These are phyloP conservation scores for Amphipoea lucens DNA, from an alignment of 2,888 invertebrate species.

Conservation along the genomic window DNA sequence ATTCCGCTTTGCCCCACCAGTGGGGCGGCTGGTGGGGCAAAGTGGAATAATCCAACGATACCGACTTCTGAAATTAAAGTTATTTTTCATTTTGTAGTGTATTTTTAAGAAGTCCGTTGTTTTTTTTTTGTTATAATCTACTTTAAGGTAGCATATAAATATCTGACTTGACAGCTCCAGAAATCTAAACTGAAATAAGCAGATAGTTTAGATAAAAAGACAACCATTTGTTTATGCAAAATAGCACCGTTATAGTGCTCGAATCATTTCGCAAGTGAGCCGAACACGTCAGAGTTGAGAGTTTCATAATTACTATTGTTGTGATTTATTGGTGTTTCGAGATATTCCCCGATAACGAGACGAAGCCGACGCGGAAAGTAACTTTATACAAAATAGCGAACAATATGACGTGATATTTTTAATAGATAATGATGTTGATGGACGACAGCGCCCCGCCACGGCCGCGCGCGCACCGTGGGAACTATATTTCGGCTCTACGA, in stretches of 20 bases:
- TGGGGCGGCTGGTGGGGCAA: too few relatives aligned
- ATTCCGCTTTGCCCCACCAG: too few relatives aligned
- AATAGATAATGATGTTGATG: conserved; percentile 90
- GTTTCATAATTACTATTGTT: conserved; percentile 85
- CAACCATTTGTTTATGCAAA: conserved; percentile 66
- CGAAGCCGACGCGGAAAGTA: conserved; percentile 81
- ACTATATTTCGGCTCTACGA: conserved; percentile 86
- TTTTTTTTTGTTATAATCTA: neutral
- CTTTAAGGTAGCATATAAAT: neutral
- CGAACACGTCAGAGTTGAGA: conserved; percentile 68
- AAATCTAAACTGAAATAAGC: conserved; percentile 1
- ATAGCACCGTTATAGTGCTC: conserved; percentile 58
- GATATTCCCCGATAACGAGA: conserved; percentile 81
- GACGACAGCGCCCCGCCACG: conserved; percentile 83
- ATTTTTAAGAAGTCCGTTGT: too few relatives aligned
- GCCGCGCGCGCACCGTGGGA: conserved; percentile 86
- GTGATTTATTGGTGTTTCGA: conserved; percentile 87
- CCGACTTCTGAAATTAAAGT: too few relatives aligned
- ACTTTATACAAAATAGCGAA: conserved; percentile 89
- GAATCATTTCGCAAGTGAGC: conserved; percentile 70
- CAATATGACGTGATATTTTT: conserved; percentile 90
- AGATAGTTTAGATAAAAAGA: conserved; percentile 26
- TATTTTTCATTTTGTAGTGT: too few relatives aligned
- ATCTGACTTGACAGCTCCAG: neutral
- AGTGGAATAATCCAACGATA: too few relatives aligned